These are phyloP conservation scores for Callyntrura guangdongensis DNA, from an alignment of 2,888 invertebrate genomes.

Conservation along the genomic window DNA sequence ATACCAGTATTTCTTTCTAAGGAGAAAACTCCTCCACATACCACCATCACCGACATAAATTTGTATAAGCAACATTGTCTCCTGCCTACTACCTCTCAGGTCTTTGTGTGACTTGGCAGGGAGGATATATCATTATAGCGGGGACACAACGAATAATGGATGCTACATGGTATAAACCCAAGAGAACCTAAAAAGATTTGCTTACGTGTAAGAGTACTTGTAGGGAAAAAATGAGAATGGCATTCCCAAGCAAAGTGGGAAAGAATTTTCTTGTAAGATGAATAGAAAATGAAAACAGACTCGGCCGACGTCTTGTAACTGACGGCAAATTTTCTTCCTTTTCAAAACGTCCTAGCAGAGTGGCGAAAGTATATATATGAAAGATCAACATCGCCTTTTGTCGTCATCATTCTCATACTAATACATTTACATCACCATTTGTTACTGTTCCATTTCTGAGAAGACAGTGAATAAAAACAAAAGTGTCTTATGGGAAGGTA, in stretches of 20 bases:
- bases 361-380: slow-evolving; percentile 25
- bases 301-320: slow-evolving; percentile 1
- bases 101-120: slow-evolving; percentile 53
- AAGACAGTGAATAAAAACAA: slow-evolving; percentile 9
- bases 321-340: neutral
- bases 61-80: slow-evolving; percentile 19
- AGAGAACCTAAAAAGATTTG: neutral
- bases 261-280: slow-evolving; percentile 17
- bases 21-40: slow-evolving; percentile 9
- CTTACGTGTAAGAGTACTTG: slow-evolving; percentile 10
- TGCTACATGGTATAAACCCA: neutral
- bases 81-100: slow-evolving; percentile 12
- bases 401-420: slow-evolving; percentile 24
- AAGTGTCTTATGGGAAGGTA: slow-evolving; percentile 4
- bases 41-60: neutral
- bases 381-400: slow-evolving; percentile 59
- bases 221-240: neutral
- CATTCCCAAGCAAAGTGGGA: slow-evolving; percentile 18
- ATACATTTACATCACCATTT: slow-evolving; percentile 31
- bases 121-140: slow-evolving; percentile 24
- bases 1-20: neutral
- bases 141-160: slow-evolving; percentile 2
- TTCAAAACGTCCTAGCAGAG: slow-evolving; percentile 50
- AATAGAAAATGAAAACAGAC: slow-evolving; percentile 14
- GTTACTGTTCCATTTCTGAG: slow-evolving; percentile 34